Evolutionary conservation across 2,113 vertebrate genomes (phyloP).

Genomic region (Grantiella picta): DNA sequence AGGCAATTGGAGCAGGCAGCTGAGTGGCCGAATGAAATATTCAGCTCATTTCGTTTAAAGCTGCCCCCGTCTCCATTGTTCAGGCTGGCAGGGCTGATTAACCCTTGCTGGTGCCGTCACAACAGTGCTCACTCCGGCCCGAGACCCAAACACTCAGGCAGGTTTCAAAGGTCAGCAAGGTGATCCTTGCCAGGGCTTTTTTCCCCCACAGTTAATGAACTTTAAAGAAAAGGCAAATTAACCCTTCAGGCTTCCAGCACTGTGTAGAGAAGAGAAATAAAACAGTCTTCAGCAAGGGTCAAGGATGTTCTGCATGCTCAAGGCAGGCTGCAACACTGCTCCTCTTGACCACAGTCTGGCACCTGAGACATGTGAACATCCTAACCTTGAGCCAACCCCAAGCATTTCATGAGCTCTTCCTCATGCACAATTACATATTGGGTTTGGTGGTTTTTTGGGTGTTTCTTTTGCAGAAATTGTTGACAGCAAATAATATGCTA

Average conservation of each 20-base stretch:
- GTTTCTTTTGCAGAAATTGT: background rate
- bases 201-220: background rate
- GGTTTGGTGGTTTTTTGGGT: background rate
- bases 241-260: background rate
- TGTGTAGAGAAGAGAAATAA: background rate
- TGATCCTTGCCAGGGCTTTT: background rate
- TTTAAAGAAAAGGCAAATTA: background rate
- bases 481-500: background rate
- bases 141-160: background rate
- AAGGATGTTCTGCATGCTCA: background rate
- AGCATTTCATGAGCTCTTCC: background rate
- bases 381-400: background rate
- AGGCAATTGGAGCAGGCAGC: slow-evolving; percentile 84
- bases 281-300: background rate
- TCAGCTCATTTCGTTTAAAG: slow-evolving; percentile 86
- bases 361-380: background rate
- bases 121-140: background rate
- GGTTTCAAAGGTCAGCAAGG: slow-evolving; percentile 11
- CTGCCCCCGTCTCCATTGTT: slow-evolving; percentile 82
- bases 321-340: background rate
- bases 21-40: slow-evolving; percentile 87
- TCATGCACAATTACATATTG: background rate
- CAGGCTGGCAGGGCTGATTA: slow-evolving; percentile 69
- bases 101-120: slow-evolving; percentile 64
- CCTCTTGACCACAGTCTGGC: background rate